Conservation (phyloP, 1,140 invertebrate species). For the Drosophila micromelanica region DNA sequence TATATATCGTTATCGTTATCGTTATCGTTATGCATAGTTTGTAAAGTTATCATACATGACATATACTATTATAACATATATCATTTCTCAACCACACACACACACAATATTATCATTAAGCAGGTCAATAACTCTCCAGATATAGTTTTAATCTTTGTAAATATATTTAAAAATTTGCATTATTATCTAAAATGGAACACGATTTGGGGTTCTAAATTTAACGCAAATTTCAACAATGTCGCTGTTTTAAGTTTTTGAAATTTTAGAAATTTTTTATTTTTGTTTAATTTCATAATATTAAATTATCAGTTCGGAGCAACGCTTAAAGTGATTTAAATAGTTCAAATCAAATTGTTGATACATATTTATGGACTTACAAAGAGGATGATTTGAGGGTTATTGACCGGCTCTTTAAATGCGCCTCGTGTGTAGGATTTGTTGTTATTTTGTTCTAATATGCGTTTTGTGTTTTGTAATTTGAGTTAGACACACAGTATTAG, state of each 20-base stretch:
- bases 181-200: background rate
- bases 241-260: too few species aligned
- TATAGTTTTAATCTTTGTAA: background rate
- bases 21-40: conserved; percentile 32
- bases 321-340: too few species aligned
- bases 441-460: conserved; percentile 19
- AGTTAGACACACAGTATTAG: conserved; percentile 30
- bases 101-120: conserved; percentile 1
- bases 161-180: conserved; percentile 3
- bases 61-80: conserved; percentile 14
- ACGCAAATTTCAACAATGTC: too few species aligned
- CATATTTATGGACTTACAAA: too few species aligned
- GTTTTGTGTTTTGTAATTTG: conserved; percentile 23
- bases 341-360: too few species aligned
- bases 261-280: too few species aligned
- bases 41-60: conserved; percentile 30
- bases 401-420: conserved; percentile 1
- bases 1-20: conserved; percentile 58
- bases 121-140: conserved; percentile 10
- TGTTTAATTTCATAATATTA: too few species aligned
- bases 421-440: background rate
- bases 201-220: too few species aligned
- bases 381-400: conserved; percentile 1
- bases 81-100: background rate
- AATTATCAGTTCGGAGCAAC: too few species aligned